Conservation (phyloP, 2,113 vertebrate species). For the Poecile atricapillus region DNA sequence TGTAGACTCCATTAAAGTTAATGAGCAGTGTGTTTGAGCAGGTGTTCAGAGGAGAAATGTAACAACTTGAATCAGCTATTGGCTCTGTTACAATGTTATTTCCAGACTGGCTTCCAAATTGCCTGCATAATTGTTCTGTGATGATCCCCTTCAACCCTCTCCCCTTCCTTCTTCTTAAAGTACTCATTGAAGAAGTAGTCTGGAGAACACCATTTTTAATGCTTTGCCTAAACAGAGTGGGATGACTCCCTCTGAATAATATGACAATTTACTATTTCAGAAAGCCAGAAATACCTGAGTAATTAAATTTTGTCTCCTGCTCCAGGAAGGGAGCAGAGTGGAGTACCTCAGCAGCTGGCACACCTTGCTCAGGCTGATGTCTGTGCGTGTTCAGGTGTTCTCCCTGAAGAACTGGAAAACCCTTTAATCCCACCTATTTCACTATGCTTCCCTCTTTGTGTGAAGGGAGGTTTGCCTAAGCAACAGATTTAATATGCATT, state of each 20-base stretch:
- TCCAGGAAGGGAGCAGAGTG: background rate
- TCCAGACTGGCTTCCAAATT: constrained; percentile 51
- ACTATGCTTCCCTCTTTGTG: background rate
- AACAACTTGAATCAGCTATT: constrained; percentile 1
- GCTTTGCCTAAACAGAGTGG: background rate
- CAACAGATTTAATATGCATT: background rate
- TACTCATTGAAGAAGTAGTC: background rate
- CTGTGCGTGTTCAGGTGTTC: background rate
- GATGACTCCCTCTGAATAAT: background rate
- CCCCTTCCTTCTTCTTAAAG: constrained; percentile 14
- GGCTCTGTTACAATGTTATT: constrained; percentile 42
- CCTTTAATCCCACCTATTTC: background rate
- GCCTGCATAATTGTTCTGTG: background rate
- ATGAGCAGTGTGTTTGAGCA: constrained; percentile 3
- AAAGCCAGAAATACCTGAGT: background rate
- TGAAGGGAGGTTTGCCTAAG: background rate
- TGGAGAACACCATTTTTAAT: background rate
- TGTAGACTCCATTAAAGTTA: constrained; percentile 23
- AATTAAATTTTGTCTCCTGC: background rate
- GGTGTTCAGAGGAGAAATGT: constrained; percentile 38
- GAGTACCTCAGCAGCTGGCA: background rate
- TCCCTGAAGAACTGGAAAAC: background rate
- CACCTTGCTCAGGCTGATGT: background rate
- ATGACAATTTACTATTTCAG: background rate
- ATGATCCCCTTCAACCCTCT: background rate